Conservation (phyloP, 2,888 invertebrate species). For the Tipula lateralis region DNA sequence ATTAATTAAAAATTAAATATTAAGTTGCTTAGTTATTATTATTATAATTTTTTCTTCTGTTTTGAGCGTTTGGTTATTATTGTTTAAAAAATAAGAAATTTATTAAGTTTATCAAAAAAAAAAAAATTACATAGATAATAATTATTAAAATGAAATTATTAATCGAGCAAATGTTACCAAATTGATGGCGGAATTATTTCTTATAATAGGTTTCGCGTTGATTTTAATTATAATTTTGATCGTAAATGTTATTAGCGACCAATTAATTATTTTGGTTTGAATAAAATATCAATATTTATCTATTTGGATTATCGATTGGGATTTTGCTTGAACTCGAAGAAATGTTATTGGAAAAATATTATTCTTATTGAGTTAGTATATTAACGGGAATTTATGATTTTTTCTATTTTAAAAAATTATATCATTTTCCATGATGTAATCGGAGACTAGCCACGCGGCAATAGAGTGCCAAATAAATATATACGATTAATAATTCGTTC, state of each 20-base stretch:
- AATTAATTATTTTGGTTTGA: not conserved
- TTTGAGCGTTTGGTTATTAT: not conserved
- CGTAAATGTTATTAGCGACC: not conserved
- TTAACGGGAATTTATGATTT: not conserved
- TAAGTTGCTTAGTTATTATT: not conserved
- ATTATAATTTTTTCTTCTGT: not conserved
- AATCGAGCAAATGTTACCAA: constrained; percentile 5
- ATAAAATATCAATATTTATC: not conserved
- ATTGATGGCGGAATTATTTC: not conserved
- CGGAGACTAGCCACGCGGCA: too few relatives aligned
- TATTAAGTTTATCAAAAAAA: constrained; percentile 7
- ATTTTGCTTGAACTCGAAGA: not conserved
- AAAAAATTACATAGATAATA: not conserved
- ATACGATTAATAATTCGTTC: too few relatives aligned
- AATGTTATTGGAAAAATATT: not conserved
- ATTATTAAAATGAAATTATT: constrained; percentile 14
- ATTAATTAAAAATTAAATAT: constrained; percentile 12
- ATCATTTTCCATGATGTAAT: too few relatives aligned
- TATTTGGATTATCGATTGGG: not conserved
- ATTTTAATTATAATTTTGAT: not conserved
- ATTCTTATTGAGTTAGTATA: not conserved
- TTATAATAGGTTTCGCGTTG: not conserved
- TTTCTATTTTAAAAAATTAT: not conserved
- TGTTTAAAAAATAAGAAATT: not conserved
- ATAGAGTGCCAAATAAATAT: too few relatives aligned